Evolutionary conservation across 2,113 vertebrate genomes (phyloP), one percentile per base, ranked within the genome.

Genomic region (Coryphaenoides rupestris): DNA sequence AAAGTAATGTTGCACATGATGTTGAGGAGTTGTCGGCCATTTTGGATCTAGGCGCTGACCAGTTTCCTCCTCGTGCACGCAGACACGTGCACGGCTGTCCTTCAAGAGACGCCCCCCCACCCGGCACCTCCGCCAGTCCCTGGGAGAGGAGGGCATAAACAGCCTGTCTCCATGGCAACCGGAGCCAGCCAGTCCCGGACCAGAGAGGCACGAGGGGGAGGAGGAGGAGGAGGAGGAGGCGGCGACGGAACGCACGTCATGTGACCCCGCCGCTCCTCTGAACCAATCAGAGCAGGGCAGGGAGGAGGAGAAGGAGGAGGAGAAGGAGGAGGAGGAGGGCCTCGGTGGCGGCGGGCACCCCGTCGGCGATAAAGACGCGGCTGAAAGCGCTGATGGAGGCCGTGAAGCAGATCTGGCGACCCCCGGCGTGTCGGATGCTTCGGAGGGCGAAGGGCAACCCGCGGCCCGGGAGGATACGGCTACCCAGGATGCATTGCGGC

Each of bases 51-150:
- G 13, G 2, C 13, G 9, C 1, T 40, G 9, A 40, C 13, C 9
- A 40, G 9, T 1, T 40, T 40, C 33, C 33, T 40, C 2, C 33
- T 40, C 9, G 33, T 17, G 46, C 52, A 49, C 40, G n/a, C 73
- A 92, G 91, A 87, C 82, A 45, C 89, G 91, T 5, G 83, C 84
- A 14, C 82, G 90, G 4, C 78, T 90, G 13, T 91, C 90, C 1
- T 83, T 92, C 71, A 92, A 90, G 59, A 84, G 91, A 19, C 86
- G 90, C 1, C 90, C 81, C 0, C 90, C 91, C 53, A 87, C 88
- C 0, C 81, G 91, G n/a, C 89, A 76, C 57, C 89, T 89, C 88
- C 84, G 91, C 53, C 86, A 84, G 73, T 90, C 90, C 2, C 63
- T 68, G 12, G 77, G 77, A 26, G 89, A 89, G 49, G 88, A 89